Evolutionary conservation across 2,888 invertebrate species (phyloP), one percentile per base, ranked within the genome.

Genomic region (Scaeva pyrastri): DNA sequence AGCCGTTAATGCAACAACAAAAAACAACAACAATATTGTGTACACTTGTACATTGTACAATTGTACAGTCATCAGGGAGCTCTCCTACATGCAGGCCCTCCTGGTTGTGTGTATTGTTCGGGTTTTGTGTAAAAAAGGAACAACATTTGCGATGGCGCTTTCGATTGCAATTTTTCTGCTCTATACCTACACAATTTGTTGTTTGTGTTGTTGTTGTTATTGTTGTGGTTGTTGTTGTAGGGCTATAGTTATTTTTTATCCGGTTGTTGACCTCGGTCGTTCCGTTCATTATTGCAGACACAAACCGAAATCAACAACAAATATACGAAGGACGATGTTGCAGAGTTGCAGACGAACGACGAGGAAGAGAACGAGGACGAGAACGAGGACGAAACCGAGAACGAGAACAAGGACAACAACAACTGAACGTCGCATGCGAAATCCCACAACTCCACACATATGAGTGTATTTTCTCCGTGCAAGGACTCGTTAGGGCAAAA

Each of bases 111-210:
- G 39, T 48, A 21, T 64, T 48, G 16, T 64, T 21, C 55, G 39
- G 60, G 71, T 78, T 16, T 45, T 80, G 72, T 52, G 45, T 16
- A 79, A 78, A 80, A 66, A 82, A 74, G 74, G 82, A 82, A 78
- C 52, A 71, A 74, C 77, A 66, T 81, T 82, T 81, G 86, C 82
- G 73, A 82, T 73, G 77, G 86, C 85, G 80, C 85, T 80, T 88
- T 80, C 76, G 82, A 85, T 86, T 85, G 78, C 73, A 88, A 73
- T 70, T 81, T 80, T 77, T 70, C 39, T 23, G 41, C 50, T 50
- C 41, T 78, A 45, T 31, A 31, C 68, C 52, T 50, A 68, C 68
- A 45, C 45, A 70, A 75, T 78, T 23, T 76, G 16, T 80, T 48
- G 39, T 60, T 68, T 19, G 50, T 56, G 72, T 71, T 86, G 73